phyloP scores from a whole-genome alignment of 2,888 invertebrate genomes.

The Stenolophus ochropezus region DNA sequence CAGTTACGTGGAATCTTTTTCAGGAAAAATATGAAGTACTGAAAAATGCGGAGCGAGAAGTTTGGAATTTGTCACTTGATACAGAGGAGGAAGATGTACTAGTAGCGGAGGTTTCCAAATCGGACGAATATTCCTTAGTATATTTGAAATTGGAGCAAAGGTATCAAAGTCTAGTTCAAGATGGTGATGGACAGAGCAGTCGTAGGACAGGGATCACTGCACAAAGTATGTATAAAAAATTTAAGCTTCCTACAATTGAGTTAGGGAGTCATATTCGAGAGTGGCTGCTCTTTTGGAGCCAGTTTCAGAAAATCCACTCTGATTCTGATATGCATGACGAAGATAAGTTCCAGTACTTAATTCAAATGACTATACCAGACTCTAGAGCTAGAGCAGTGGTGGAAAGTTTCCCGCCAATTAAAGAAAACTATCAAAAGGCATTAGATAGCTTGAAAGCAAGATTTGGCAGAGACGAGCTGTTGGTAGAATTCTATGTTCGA shows the following conservation, averaged over 20 bases:
- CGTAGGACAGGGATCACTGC: background rate
- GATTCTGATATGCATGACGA: slow-evolving; percentile 21
- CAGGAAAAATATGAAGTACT: background rate
- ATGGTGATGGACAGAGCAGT: background rate
- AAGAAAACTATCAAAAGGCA: slow-evolving; percentile 43
- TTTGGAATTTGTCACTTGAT: background rate
- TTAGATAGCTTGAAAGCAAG: slow-evolving; percentile 51
- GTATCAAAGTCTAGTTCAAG: too few relatives aligned
- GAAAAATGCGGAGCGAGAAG: background rate
- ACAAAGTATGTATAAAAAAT: slow-evolving; percentile 6
- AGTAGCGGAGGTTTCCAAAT: background rate
- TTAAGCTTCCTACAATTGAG: slow-evolving; percentile 50
- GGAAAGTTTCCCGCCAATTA: slow-evolving; percentile 33
- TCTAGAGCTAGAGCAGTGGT: slow-evolving; percentile 27
- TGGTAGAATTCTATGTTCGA: slow-evolving; percentile 28
- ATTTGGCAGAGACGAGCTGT: slow-evolving; percentile 48
- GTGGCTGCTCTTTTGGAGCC: slow-evolving; percentile 55
- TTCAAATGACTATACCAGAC: slow-evolving; percentile 18
- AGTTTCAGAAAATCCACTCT: slow-evolving; percentile 47
- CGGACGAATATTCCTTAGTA: background rate
- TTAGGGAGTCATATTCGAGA: slow-evolving; percentile 45
- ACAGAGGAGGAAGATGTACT: background rate
- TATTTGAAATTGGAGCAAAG: background rate
- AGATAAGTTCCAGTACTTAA: slow-evolving; percentile 48
- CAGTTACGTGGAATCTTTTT: background rate